Conservation (phyloP, 2,888 invertebrate genomes). For the Colostygia pectinataria region DNA sequence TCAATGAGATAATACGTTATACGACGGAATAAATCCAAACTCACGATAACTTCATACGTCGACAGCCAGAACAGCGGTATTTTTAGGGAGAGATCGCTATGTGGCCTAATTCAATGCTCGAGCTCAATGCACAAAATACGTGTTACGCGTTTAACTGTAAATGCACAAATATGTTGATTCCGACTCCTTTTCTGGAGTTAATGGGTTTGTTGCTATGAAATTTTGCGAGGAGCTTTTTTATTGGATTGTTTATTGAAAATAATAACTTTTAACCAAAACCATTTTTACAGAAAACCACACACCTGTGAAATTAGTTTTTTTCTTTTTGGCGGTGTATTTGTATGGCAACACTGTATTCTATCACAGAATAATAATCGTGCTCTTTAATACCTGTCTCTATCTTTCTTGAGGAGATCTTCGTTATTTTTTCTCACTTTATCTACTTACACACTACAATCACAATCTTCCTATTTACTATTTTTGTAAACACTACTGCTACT, state of each 20-base stretch:
- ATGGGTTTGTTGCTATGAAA: slow-evolving; percentile 1
- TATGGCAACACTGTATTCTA: slow-evolving; percentile 45
- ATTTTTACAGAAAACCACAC: slow-evolving; percentile 72
- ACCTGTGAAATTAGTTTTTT: slow-evolving; percentile 61
- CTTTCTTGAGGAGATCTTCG: background rate
- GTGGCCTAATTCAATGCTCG: slow-evolving; percentile 83
- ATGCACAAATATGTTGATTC: slow-evolving; percentile 71
- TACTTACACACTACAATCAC: too few species aligned
- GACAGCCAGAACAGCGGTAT: slow-evolving; percentile 83
- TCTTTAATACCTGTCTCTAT: background rate
- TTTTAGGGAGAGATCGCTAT: slow-evolving; percentile 84
- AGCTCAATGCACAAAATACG: slow-evolving; percentile 83
- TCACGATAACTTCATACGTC: slow-evolving; percentile 82
- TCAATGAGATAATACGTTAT: slow-evolving; percentile 38
- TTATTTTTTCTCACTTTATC: slow-evolving; percentile 7
- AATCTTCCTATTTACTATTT: too few species aligned
- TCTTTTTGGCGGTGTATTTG: slow-evolving; percentile 33
- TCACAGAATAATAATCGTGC: slow-evolving; percentile 30
- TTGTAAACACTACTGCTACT: too few species aligned
- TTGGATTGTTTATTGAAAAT: slow-evolving; percentile 53
- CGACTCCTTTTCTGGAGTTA: slow-evolving; percentile 35
- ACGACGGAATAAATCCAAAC: slow-evolving; percentile 61
- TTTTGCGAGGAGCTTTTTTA: slow-evolving; percentile 29
- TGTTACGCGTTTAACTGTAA: slow-evolving; percentile 83
- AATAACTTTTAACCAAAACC: slow-evolving; percentile 69